Evolutionary conservation across 2,113 vertebrate genomes (phyloP).

Genomic region (Papio anubis): DNA sequence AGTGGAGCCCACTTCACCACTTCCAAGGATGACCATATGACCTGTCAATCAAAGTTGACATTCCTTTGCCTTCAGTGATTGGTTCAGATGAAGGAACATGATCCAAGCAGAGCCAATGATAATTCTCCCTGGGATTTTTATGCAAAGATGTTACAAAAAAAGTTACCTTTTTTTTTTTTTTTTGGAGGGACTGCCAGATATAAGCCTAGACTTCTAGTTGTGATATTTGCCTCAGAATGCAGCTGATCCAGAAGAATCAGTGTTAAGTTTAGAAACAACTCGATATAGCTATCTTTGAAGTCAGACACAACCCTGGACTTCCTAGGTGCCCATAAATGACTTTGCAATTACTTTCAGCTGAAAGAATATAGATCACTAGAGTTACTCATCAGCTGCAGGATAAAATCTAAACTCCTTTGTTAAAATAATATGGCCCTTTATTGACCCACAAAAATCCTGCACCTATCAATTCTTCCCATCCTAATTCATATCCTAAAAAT

Average conservation of each 20-base stretch:
- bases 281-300: not conserved
- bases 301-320: not conserved
- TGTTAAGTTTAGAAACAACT: conserved; percentile 8
- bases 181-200: not conserved
- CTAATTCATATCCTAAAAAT: not conserved
- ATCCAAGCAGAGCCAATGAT: not conserved
- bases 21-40: not conserved
- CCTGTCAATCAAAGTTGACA: not conserved
- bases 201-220: not conserved
- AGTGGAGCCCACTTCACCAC: not conserved
- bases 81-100: not conserved
- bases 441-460: not conserved
- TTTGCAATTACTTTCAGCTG: not conserved
- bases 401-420: conserved; percentile 16
- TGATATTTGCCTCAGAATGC: not conserved
- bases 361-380: conserved; percentile 4
- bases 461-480: not conserved
- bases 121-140: not conserved
- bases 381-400: not conserved
- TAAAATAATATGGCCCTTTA: not conserved
- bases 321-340: not conserved
- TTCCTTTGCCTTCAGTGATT: not conserved
- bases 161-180: not conserved
- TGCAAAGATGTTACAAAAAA: not conserved
- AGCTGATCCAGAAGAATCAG: not conserved